These are phyloP conservation scores for Lasioglossum lativentre DNA, from an alignment of 2,888 invertebrate species.

Conservation along the genomic window DNA sequence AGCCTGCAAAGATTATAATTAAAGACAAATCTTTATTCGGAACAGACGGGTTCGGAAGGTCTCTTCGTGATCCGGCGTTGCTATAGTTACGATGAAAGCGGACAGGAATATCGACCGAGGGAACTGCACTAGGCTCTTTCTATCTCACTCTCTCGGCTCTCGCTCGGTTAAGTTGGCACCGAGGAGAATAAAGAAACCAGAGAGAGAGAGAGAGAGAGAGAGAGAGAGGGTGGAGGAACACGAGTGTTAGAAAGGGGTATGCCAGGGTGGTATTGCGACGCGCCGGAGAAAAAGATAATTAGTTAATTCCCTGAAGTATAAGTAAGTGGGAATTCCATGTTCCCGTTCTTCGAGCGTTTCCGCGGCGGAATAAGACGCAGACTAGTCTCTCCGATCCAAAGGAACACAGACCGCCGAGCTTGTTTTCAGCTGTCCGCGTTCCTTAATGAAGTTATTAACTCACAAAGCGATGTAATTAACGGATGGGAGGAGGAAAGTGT, in stretches of 20 bases:
- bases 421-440: not conserved
- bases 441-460: conserved; percentile 12
- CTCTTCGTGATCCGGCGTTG: conserved; percentile 75
- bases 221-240: not conserved
- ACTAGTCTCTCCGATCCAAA: not conserved
- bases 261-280: conserved; percentile 18
- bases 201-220: not conserved
- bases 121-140: conserved; percentile 67
- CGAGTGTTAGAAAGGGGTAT: not conserved
- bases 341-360: not conserved
- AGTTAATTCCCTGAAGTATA: conserved; percentile 74
- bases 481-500: not conserved
- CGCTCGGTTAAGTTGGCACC: conserved; percentile 66
- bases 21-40: conserved; percentile 76
- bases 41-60: conserved; percentile 69
- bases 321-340: conserved; percentile 67
- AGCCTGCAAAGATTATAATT: conserved; percentile 73
- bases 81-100: conserved; percentile 80
- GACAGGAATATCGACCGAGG: conserved; percentile 78
- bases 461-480: conserved; percentile 2
- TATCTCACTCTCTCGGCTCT: conserved; percentile 1
- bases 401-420: not conserved
- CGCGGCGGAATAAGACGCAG: not conserved
- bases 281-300: conserved; percentile 69
- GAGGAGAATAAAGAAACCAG: conserved; percentile 56